phyloP scores from a whole-genome alignment of 2,797 vertebrate genomes.

The Sebastes itinus region DNA sequence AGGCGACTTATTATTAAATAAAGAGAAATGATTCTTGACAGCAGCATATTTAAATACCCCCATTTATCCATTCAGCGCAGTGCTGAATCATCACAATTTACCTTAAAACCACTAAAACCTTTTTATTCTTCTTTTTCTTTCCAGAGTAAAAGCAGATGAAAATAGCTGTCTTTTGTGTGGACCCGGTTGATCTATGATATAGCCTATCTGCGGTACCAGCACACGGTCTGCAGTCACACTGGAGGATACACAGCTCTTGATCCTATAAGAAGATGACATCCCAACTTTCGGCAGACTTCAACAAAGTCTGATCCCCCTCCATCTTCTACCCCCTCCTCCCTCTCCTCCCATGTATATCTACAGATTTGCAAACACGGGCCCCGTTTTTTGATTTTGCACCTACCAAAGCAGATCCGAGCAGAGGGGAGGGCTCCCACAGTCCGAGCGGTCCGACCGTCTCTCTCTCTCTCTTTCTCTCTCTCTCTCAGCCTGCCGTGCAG shows the following conservation, averaged over 20 bases:
- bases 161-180: constrained; percentile 84
- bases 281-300: constrained; percentile 87
- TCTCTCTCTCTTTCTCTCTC: too few relatives aligned
- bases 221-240: constrained; percentile 71
- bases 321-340: constrained; percentile 48
- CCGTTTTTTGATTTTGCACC: constrained; percentile 81
- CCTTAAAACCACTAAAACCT: background rate
- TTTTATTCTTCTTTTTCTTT: background rate
- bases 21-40: constrained; percentile 20
- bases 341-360: constrained; percentile 80
- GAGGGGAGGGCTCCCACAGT: constrained; percentile 81
- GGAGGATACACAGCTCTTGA: constrained; percentile 64
- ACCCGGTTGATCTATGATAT: constrained; percentile 82
- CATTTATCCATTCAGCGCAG: background rate
- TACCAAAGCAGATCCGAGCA: constrained; percentile 84
- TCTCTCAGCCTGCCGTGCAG: constrained; percentile 72
- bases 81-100: background rate
- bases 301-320: constrained; percentile 78
- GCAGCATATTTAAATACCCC: constrained; percentile 1
- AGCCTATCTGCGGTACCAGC: constrained; percentile 76
- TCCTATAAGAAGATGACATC: constrained; percentile 82
- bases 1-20: constrained; percentile 28
- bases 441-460: constrained; percentile 69
- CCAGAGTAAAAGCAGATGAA: constrained; percentile 33
- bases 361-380: constrained; percentile 83